phyloP scores from a whole-genome alignment of 2,113 vertebrate genomes.

The Phylloscopus trochiloides region DNA sequence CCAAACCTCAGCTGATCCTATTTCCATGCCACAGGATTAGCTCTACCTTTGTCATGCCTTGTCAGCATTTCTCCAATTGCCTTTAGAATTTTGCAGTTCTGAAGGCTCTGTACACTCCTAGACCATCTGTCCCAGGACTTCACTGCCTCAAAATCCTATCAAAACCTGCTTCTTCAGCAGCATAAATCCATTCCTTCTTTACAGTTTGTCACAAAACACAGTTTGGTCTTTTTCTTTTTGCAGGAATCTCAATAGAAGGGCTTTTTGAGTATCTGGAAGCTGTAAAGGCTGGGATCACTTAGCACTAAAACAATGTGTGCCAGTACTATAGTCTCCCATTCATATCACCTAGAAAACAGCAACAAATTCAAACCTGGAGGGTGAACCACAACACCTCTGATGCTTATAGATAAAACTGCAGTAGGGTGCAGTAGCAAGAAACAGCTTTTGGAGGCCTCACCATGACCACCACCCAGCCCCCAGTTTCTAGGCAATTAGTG shows the following conservation, averaged over 20 bases:
- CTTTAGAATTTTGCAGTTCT: neutral
- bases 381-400: neutral
- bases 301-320: neutral
- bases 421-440: neutral
- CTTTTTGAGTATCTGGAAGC: neutral
- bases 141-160: neutral
- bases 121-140: neutral
- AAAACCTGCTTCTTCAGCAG: neutral
- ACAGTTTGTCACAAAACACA: neutral
- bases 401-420: neutral
- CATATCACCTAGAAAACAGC: neutral
- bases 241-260: neutral
- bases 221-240: neutral
- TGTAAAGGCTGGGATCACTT: neutral
- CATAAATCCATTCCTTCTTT: neutral
- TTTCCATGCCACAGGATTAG: neutral
- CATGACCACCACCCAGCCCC: rapidly evolving
- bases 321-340: neutral
- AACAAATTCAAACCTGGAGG: neutral
- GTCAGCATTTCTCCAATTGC: neutral
- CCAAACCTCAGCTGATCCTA: neutral
- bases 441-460: neutral
- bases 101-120: neutral
- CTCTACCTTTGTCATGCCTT: neutral
- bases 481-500: neutral